Percentiles rank a stretch among this genome's conserved stretches.
phyloP scores from a whole-genome alignment of 2,888 invertebrate species.

The Agonopterix arenella region DNA sequence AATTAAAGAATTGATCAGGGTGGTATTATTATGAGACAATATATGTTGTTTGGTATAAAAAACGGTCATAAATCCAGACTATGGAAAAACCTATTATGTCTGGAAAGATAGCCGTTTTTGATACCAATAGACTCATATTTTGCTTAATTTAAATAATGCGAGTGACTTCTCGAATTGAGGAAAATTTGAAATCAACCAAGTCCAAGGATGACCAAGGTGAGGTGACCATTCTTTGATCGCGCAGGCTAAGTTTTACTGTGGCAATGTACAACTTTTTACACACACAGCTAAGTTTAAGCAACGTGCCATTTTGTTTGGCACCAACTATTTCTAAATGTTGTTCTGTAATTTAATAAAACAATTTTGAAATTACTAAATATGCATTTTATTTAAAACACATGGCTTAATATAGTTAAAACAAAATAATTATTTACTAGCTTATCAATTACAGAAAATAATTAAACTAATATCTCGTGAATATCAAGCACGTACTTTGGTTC shows the following conservation, averaged over 20 bases:
- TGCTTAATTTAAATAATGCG: neutral
- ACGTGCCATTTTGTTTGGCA: slow-evolving; percentile 60
- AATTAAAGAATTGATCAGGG: neutral
- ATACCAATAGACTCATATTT: too few relatives aligned
- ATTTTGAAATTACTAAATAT: slow-evolving; percentile 20
- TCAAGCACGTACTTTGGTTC: too few relatives aligned
- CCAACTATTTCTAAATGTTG: slow-evolving; percentile 53
- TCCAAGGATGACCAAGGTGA: too few relatives aligned
- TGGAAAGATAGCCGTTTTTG: too few relatives aligned
- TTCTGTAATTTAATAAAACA: slow-evolving; percentile 53
- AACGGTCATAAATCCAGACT: too few relatives aligned
- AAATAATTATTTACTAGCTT: neutral
- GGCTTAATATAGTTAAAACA: neutral
- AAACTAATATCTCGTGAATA: too few relatives aligned
- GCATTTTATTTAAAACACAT: slow-evolving; percentile 2
- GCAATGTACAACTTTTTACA: slow-evolving; percentile 54
- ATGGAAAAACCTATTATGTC: too few relatives aligned
- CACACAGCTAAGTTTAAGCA: slow-evolving; percentile 32
- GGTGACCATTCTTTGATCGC: too few relatives aligned
- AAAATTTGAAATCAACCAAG: too few relatives aligned
- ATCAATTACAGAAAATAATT: too few relatives aligned
- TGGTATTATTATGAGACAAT: neutral
- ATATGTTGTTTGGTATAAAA: too few relatives aligned
- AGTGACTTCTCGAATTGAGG: neutral
- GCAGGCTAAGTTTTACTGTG: slow-evolving; percentile 1